These are phyloP conservation scores for Accipiter virgatus DNA, from an alignment of 2,113 vertebrate species.

Conservation along the genomic window DNA sequence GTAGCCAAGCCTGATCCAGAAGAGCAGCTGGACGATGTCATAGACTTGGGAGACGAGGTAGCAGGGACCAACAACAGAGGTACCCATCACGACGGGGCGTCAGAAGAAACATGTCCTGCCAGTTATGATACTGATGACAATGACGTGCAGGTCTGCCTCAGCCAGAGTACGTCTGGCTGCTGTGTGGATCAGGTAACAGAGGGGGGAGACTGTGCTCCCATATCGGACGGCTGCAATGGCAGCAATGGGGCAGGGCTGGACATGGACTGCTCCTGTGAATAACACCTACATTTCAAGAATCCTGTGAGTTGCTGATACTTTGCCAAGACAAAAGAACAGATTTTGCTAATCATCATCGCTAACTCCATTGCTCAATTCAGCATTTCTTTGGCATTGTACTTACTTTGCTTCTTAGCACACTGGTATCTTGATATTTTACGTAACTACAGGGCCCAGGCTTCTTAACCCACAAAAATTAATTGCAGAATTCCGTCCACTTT, in stretches of 20 bases:
- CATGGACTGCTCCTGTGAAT: not conserved
- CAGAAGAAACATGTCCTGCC: not conserved
- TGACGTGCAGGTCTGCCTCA: not conserved
- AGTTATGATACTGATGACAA: not conserved
- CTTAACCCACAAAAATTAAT: not conserved
- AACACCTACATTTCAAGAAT: not conserved
- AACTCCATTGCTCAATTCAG: not conserved
- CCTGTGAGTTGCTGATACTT: not conserved
- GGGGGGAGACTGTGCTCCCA: rapidly evolving
- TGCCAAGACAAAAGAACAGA: not conserved
- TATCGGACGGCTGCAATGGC: rapidly evolving
- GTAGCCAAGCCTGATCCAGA: not conserved
- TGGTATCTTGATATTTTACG: not conserved
- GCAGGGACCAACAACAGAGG: not conserved
- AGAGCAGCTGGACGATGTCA: conserved; percentile 1
- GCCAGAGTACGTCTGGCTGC: not conserved
- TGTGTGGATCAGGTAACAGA: not conserved
- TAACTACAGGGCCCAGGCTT: not conserved
- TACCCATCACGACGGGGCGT: not conserved
- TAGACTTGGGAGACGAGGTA: conserved; percentile 2
- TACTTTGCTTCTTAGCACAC: conserved; percentile 7
- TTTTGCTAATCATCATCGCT: not conserved
- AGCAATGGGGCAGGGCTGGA: not conserved
- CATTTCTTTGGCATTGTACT: not conserved
- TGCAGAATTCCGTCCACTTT: not conserved